Evolutionary conservation across 2,888 invertebrate species (phyloP).

Genomic region (Drosophila meridionalis): DNA sequence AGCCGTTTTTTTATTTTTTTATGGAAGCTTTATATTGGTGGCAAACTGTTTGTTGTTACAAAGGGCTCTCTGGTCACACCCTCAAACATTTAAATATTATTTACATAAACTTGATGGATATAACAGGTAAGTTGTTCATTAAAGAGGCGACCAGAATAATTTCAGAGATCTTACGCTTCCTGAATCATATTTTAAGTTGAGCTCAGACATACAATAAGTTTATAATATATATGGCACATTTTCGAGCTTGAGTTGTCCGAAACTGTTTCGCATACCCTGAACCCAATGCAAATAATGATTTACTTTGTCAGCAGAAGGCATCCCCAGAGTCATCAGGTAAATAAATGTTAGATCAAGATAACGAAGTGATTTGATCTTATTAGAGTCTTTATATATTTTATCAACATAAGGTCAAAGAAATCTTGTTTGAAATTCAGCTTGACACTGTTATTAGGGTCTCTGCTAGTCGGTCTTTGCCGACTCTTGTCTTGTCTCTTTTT

Average conservation of each 20-base stretch:
- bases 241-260: neutral
- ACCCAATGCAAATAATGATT: neutral
- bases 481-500: constrained; percentile 21
- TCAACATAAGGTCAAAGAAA: too few relatives aligned
- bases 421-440: neutral
- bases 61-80: constrained; percentile 52
- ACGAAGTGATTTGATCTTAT: neutral
- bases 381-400: neutral
- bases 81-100: constrained; percentile 25
- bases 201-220: neutral
- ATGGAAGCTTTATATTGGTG: constrained; percentile 54
- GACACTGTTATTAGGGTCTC: neutral
- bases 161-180: constrained; percentile 22
- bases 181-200: neutral
- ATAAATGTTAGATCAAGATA: neutral
- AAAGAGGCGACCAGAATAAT: constrained; percentile 55
- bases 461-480: constrained; percentile 7
- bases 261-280: neutral
- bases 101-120: constrained; percentile 43
- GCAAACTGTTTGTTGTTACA: constrained; percentile 47
- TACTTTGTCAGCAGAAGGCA: neutral
- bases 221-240: neutral
- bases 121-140: constrained; percentile 30
- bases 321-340: neutral
- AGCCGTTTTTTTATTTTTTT: constrained; percentile 23